phyloP scores from a whole-genome alignment of 2,113 vertebrate genomes.

The Tetrax tetrax region DNA sequence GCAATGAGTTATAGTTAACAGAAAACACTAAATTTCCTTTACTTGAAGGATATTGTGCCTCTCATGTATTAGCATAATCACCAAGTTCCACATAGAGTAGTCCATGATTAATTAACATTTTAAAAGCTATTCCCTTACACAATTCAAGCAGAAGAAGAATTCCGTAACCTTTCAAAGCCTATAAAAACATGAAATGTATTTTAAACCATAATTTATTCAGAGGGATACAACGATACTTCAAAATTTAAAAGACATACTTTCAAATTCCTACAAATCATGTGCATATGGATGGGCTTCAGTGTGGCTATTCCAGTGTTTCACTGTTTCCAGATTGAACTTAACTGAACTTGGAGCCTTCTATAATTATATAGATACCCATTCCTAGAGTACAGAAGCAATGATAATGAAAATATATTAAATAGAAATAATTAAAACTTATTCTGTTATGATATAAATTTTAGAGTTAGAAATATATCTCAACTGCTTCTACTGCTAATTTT shows the following conservation, averaged over 20 bases:
- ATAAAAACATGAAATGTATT: slow-evolving; percentile 26
- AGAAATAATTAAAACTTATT: not conserved
- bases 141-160: slow-evolving; percentile 71
- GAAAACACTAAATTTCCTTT: not conserved
- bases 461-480: not conserved
- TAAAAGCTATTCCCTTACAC: slow-evolving; percentile 66
- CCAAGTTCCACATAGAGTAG: slow-evolving; percentile 71
- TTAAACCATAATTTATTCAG: not conserved
- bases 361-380: not conserved
- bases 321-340: not conserved
- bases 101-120: slow-evolving; percentile 78
- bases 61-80: slow-evolving; percentile 70
- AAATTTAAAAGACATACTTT: not conserved
- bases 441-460: not conserved
- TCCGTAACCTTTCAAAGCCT: slow-evolving; percentile 82
- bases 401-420: not conserved
- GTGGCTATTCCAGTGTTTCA: not conserved
- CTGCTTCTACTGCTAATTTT: not conserved
- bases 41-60: slow-evolving; percentile 64
- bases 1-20: not conserved
- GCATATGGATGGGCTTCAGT: not conserved
- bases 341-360: not conserved
- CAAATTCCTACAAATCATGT: not conserved
- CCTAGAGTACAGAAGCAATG: not conserved
- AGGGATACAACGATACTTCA: not conserved